Conservation (phyloP, 2,797 vertebrate species). For the Limnodromus scolopaceus region DNA sequence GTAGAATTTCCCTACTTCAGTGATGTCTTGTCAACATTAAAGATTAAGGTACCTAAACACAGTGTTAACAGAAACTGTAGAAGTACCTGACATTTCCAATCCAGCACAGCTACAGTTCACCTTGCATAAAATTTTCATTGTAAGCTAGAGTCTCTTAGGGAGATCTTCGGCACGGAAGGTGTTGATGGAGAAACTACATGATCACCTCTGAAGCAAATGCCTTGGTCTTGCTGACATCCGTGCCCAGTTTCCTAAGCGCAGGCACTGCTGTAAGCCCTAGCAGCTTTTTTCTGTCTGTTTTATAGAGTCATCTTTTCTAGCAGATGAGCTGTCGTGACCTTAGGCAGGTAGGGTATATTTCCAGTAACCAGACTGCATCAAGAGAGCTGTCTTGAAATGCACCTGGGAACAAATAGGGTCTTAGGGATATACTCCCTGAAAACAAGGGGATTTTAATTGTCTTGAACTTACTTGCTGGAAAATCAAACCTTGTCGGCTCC, state of each 20-base stretch:
- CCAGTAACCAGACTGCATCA: neutral
- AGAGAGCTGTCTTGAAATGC: neutral
- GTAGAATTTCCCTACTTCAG: neutral
- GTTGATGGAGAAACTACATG: neutral
- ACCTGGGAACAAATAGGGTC: neutral
- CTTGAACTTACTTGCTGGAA: neutral
- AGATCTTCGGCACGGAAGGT: neutral
- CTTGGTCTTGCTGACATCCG: neutral
- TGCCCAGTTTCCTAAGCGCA: neutral
- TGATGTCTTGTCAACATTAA: neutral
- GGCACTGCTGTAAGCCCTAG: neutral
- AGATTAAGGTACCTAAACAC: neutral
- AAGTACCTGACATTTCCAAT: neutral
- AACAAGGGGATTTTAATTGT: neutral
- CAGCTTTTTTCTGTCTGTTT: neutral
- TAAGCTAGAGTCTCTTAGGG: neutral
- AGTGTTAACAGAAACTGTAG: neutral
- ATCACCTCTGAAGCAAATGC: neutral
- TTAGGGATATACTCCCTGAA: neutral
- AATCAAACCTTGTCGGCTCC: neutral
- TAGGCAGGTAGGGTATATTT: neutral
- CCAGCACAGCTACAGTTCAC: neutral
- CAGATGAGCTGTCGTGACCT: neutral
- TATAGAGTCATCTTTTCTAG: neutral
- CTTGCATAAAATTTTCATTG: neutral